A percentile compares a stretch with the other conserved stretches of the same genome.
Conservation (phyloP, 2,888 invertebrate genomes). For the Embidobia sp. region DNA sequence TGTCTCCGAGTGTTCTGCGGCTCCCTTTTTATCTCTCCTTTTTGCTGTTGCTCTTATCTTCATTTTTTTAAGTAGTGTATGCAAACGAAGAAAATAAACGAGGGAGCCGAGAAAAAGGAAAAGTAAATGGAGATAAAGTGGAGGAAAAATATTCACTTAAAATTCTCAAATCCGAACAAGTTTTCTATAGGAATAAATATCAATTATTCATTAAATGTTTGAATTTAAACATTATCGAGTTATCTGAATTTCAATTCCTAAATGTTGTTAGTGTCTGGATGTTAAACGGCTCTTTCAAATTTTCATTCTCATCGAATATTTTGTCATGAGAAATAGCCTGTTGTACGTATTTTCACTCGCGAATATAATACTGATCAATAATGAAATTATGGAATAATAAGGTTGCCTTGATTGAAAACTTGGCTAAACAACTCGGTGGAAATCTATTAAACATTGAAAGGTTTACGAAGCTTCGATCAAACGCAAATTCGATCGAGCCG, state of each 20-base stretch:
- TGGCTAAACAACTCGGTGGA: constrained; percentile 6
- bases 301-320: not conserved
- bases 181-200: constrained; percentile 19
- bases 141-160: constrained; percentile 32
- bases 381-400: constrained; percentile 33
- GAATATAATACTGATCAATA: constrained; percentile 23
- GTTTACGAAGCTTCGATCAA: too few relatives aligned
- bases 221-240: constrained; percentile 21
- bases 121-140: constrained; percentile 29
- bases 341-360: not conserved
- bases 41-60: constrained; percentile 34
- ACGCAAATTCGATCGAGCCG: constrained; percentile 7
- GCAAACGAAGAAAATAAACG: constrained; percentile 37
- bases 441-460: constrained; percentile 25
- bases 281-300: constrained; percentile 12
- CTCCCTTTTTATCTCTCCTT: constrained; percentile 13
- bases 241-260: constrained; percentile 13
- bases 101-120: not conserved
- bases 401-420: constrained; percentile 27
- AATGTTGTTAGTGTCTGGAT: constrained; percentile 2
- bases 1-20: too few relatives aligned
- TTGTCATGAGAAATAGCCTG: not conserved
- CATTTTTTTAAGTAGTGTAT: constrained; percentile 33
- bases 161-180: constrained; percentile 19
- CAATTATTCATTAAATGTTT: constrained; percentile 25